Percentiles rank a stretch among this genome's conserved stretches.
Evolutionary conservation across 1,140 invertebrate genomes (phyloP).

Genomic region (Cydia pomonella): DNA sequence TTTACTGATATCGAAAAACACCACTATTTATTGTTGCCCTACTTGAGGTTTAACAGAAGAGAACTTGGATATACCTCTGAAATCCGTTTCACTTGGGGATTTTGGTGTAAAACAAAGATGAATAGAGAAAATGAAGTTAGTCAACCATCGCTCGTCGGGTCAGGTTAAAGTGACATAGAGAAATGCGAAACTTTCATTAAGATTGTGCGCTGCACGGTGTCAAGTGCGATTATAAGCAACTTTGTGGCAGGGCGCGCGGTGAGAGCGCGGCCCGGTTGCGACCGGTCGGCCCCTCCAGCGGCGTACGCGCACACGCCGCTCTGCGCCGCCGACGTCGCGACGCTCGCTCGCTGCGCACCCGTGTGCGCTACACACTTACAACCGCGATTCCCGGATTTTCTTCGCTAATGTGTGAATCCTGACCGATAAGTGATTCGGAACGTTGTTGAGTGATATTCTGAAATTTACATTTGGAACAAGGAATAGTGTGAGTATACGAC

Average conservation of each 20-base stretch:
- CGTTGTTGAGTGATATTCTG: conserved; percentile 10
- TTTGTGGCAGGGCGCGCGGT: conserved; percentile 63
- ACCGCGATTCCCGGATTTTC: conserved; percentile 25
- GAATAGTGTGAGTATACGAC: neutral
- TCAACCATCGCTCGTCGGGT: conserved; percentile 32
- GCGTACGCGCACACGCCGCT: conserved; percentile 70
- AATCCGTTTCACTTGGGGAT: neutral
- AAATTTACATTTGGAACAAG: conserved; percentile 17
- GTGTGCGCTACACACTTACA: conserved; percentile 48
- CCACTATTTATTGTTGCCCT: neutral
- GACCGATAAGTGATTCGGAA: conserved; percentile 18
- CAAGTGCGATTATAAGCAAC: conserved; percentile 73
- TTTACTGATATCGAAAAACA: conserved; percentile 23
- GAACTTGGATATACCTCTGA: neutral
- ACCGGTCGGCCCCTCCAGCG: conserved; percentile 73
- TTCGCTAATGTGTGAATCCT: conserved; percentile 13
- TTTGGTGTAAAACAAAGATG: conserved; percentile 43
- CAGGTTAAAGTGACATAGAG: conserved; percentile 50
- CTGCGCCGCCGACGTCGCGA: conserved; percentile 75
- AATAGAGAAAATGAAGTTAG: conserved; percentile 29
- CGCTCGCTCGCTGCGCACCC: conserved; percentile 65
- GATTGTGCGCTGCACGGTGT: conserved; percentile 70
- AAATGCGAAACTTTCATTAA: conserved; percentile 77
- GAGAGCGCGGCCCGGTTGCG: conserved; percentile 75
- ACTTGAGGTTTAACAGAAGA: neutral